Percentiles rank a stretch among this genome's conserved stretches.
Conservation (phyloP, 2,113 vertebrate genomes). For the Epinephelus lanceolatus region DNA sequence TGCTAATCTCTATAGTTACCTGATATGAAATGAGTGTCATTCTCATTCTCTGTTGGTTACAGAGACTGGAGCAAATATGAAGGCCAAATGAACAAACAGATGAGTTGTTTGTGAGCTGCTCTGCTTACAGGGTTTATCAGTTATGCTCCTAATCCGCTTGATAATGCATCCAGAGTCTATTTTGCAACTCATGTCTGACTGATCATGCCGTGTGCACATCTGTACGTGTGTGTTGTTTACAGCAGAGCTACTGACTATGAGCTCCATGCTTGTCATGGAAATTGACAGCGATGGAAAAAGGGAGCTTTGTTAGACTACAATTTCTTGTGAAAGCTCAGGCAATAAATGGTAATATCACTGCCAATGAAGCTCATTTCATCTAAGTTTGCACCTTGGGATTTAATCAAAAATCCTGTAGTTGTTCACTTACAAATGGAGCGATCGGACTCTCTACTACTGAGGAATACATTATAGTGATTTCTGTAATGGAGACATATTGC, state of each 20-base stretch:
- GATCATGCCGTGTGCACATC: constrained; percentile 30
- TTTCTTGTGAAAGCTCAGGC: constrained; percentile 55
- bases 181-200: constrained; percentile 53
- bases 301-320: constrained; percentile 57
- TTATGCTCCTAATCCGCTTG: constrained; percentile 65
- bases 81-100: constrained; percentile 70
- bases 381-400: constrained; percentile 60
- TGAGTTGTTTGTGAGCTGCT: constrained; percentile 65
- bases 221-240: constrained; percentile 7
- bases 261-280: constrained; percentile 42
- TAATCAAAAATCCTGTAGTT: constrained; percentile 65
- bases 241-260: constrained; percentile 15
- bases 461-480: constrained; percentile 71
- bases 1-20: constrained; percentile 70
- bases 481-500: constrained; percentile 74
- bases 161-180: constrained; percentile 70
- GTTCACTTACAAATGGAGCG: constrained; percentile 41
- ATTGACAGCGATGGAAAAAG: constrained; percentile 29
- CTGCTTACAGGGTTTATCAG: constrained; percentile 63
- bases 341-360: constrained; percentile 62
- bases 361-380: constrained; percentile 60
- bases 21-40: constrained; percentile 67
- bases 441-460: constrained; percentile 38
- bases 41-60: constrained; percentile 42
- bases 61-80: constrained; percentile 59